Evolutionary conservation across 2,797 vertebrate genomes (phyloP).

Genomic region (Hipposideros larvatus): DNA sequence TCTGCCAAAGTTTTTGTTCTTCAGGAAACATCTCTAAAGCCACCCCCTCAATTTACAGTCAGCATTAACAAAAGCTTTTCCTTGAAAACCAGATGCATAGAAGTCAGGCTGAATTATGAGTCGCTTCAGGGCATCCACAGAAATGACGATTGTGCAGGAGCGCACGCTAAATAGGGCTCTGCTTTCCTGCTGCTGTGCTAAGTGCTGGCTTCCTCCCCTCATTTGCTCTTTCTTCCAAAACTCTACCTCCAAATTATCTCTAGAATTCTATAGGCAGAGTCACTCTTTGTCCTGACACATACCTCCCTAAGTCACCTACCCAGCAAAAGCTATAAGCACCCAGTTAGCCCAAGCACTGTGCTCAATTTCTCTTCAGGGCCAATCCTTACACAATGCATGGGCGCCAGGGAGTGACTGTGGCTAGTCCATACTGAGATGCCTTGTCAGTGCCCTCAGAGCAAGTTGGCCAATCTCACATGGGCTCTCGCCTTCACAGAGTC

Average conservation of each 20-base stretch:
- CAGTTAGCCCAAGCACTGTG: not conserved
- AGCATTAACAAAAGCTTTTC: conserved; percentile 62
- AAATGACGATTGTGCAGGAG: not conserved
- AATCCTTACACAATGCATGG: not conserved
- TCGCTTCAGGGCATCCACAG: not conserved
- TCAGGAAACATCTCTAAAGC: conserved; percentile 56
- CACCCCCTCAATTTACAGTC: conserved; percentile 61
- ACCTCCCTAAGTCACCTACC: not conserved
- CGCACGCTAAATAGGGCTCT: not conserved
- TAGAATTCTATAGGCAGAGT: not conserved
- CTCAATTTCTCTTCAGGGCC: not conserved
- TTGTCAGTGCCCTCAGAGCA: not conserved
- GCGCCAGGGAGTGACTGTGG: not conserved
- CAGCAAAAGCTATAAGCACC: not conserved
- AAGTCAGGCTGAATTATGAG: conserved; percentile 46
- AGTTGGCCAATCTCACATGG: not conserved
- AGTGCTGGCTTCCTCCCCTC: not conserved
- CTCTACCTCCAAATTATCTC: conserved; percentile 6
- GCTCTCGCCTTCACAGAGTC: not conserved
- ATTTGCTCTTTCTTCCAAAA: conserved; percentile 5
- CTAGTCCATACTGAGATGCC: not conserved
- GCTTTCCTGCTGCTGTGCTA: conserved; percentile 31
- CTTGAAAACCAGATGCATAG: conserved; percentile 50
- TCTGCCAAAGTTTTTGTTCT: conserved; percentile 51
- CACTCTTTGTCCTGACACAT: not conserved